phyloP scores from a whole-genome alignment of 2,797 vertebrate genomes.

The Eutrigla gurnardus region DNA sequence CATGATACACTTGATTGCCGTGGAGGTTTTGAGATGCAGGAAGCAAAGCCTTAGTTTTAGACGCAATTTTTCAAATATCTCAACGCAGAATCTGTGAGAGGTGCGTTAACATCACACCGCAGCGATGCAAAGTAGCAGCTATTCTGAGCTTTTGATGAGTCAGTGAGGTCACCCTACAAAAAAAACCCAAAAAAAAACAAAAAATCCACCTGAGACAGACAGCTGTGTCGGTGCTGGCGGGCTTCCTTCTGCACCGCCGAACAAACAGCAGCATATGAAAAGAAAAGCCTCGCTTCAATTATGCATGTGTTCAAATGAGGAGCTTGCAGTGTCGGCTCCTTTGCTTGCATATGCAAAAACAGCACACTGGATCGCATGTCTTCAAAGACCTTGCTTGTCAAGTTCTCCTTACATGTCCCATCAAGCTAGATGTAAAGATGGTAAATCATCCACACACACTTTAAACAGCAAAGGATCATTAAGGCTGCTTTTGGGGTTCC shows the following conservation, averaged over 20 bases:
- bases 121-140: slow-evolving; percentile 22
- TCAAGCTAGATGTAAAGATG: slow-evolving; percentile 4
- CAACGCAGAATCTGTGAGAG: slow-evolving; percentile 13
- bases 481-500: too few species aligned
- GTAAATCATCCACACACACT: neutral
- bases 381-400: slow-evolving; percentile 28
- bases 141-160: slow-evolving; percentile 46
- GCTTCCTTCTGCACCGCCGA: slow-evolving; percentile 42
- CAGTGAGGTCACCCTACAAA: slow-evolving; percentile 52
- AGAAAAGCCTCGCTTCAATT: slow-evolving; percentile 61
- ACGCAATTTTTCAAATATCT: slow-evolving; percentile 15
- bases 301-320: slow-evolving; percentile 68
- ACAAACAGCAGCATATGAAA: slow-evolving; percentile 52
- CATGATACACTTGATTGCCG: slow-evolving; percentile 28
- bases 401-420: slow-evolving; percentile 28
- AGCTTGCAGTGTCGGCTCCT: slow-evolving; percentile 42
- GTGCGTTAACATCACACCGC: slow-evolving; percentile 22
- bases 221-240: slow-evolving; percentile 54
- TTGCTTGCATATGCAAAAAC: slow-evolving; percentile 44
- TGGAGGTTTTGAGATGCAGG: slow-evolving; percentile 19
- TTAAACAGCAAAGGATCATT: neutral
- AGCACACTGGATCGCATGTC: slow-evolving; percentile 26
- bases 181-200: slow-evolving; percentile 26
- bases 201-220: slow-evolving; percentile 65
- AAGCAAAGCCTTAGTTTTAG: neutral